Conservation (phyloP, 2,888 invertebrate genomes). For the Apocheima hispidaria region DNA sequence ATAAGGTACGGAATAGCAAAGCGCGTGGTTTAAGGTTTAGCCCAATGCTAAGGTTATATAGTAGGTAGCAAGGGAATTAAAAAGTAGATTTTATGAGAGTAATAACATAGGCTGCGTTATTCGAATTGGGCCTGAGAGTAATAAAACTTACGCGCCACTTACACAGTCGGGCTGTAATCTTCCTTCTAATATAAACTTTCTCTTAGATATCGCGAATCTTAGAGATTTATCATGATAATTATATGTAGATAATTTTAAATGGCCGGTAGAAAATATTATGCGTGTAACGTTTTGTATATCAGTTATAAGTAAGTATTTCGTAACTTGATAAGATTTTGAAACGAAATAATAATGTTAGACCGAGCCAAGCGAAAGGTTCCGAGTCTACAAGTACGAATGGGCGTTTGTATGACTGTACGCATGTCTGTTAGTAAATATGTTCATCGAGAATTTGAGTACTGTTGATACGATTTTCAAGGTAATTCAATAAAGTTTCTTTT, state of each 20-base stretch:
- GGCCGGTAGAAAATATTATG: background rate
- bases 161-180: constrained; percentile 43
- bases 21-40: too few relatives aligned
- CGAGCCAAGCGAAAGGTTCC: too few relatives aligned
- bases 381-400: too few relatives aligned
- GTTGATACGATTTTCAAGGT: too few relatives aligned
- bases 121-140: constrained; percentile 42
- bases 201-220: background rate
- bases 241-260: background rate
- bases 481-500: too few relatives aligned
- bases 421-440: too few relatives aligned
- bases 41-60: too few relatives aligned
- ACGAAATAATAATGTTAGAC: too few relatives aligned
- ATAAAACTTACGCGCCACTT: constrained; percentile 46
- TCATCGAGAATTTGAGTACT: too few relatives aligned
- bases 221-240: background rate
- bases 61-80: constrained; percentile 39
- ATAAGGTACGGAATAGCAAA: too few relatives aligned
- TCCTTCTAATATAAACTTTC: constrained; percentile 47
- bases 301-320: background rate
- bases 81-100: constrained; percentile 45
- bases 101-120: constrained; percentile 43
- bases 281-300: background rate
- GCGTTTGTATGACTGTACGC: too few relatives aligned
- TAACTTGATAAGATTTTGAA: background rate